Percentiles rank a stretch among this genome's conserved stretches.
These are phyloP conservation scores for Ruditapes philippinarum DNA, from an alignment of 1,140 invertebrate genomes.

Conservation along the genomic window DNA sequence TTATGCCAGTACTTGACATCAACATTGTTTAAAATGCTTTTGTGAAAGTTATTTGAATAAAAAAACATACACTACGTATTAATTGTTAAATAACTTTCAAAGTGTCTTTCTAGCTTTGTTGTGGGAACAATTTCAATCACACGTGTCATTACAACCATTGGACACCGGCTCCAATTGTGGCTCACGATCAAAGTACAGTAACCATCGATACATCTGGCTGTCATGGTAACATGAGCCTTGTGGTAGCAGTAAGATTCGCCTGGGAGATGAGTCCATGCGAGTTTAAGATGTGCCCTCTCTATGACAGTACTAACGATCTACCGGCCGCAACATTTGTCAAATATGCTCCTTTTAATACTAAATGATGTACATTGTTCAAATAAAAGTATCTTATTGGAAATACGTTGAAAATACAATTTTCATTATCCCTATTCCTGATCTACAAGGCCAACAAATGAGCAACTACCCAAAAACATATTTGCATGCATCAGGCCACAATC, in stretches of 20 bases:
- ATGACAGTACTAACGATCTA: conserved; percentile 72
- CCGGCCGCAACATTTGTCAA: conserved; percentile 75
- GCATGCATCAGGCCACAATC: no score
- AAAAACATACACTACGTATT: no score
- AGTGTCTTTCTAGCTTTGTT: background rate
- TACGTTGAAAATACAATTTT: no score
- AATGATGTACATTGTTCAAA: no score
- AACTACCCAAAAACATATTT: no score
- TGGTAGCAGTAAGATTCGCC: conserved; percentile 74
- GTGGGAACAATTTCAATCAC: background rate
- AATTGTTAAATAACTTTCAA: no score
- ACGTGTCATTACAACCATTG: background rate
- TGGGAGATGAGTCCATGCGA: conserved; percentile 81
- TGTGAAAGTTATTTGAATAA: no score
- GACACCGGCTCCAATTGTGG: conserved; percentile 56
- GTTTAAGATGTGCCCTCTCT: conserved; percentile 78
- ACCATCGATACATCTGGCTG: conserved; percentile 67
- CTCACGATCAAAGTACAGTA: conserved; percentile 59
- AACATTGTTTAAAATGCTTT: no score
- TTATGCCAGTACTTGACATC: no score
- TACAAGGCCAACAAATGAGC: no score
- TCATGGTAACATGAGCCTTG: background rate
- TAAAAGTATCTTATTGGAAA: no score
- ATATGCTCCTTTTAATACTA: background rate
- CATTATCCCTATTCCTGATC: no score